A percentile compares a stretch with the other conserved stretches of the same genome.
These are phyloP conservation scores for Hymenopus coronatus DNA, from an alignment of 2,888 invertebrate species.

Conservation along the genomic window DNA sequence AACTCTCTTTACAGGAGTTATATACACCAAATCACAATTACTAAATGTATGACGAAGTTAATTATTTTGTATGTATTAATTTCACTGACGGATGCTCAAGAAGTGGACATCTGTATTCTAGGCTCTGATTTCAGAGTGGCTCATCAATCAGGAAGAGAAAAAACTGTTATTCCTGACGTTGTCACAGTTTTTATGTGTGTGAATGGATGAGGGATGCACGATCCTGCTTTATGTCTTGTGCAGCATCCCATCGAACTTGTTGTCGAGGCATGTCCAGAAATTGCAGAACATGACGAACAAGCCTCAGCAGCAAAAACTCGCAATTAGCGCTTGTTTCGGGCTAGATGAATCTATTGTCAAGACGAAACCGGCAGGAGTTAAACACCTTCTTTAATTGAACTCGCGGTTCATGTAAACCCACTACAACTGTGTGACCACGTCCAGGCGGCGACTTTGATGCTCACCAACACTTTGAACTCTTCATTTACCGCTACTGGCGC, in stretches of 20 bases:
- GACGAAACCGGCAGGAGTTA: neutral
- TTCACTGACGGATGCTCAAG: no score
- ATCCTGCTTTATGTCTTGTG: neutral
- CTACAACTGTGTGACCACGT: neutral
- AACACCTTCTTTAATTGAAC: neutral
- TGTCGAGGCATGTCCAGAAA: neutral
- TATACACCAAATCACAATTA: no score
- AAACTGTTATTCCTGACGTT: no score
- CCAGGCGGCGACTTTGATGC: neutral
- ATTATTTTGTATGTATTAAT: no score
- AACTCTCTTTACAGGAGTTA: no score
- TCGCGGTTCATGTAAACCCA: neutral
- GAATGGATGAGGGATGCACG: neutral
- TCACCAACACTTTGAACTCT: neutral
- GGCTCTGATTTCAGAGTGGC: no score
- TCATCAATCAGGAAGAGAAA: no score
- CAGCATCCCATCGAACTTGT: neutral
- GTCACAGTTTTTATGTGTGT: neutral
- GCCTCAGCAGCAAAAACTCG: neutral
- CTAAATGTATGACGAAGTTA: no score
- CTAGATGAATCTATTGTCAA: neutral
- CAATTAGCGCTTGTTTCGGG: neutral
- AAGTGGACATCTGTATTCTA: no score
- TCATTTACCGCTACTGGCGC: no score
- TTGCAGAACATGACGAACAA: neutral